Evolutionary conservation across 2,797 vertebrate species (phyloP), one percentile per base, ranked within the genome.

Genomic region (Columba guinea): DNA sequence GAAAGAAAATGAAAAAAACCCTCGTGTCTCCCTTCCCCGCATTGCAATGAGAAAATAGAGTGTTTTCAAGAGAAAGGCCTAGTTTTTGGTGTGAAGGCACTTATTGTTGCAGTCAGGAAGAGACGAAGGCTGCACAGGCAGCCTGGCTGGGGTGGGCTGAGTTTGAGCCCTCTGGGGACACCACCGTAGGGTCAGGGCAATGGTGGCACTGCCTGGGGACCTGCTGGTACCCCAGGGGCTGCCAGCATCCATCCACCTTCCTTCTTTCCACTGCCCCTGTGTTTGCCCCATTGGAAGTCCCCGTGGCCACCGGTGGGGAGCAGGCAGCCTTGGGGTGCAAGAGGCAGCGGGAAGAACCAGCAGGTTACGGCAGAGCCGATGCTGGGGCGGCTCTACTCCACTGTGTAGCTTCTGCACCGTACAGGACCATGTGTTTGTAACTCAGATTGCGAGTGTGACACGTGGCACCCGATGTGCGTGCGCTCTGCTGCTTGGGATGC

Each of bases 101-200:
- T 20, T 4, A 5, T 24, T 4, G 3, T 5, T 15, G 13, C 9
- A 27, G 9, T 3, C 8, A 3, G 60, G 34, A 59, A 27, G 49
- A 51, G 24, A 16, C 2, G 48, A 9, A 28, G 19, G 52, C 51
- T 22, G 22, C 1, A 21, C 12, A 4, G n/a, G 35, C 41, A 53
- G 69, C 52, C 23, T 51, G 34, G 48, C 19, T 0, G 2, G 26
- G 10, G 19, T 2, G 24, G 46, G n/a, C 32, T 55, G 34, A 52
- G 23, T 32, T 32, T 14, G 19, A 87, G 41, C 10, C 55, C 60
- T 27, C 48, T 3, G 7, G 7, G 24, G 27, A 44, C 22, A 39
- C 2, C 0, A 0, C 30, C 9, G 2, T 0, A 2, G 55, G 22
- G 10, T 41, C 7, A 22, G 46, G 41, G 10, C 16, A 44, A 0